These are phyloP conservation scores for Macaria liturata DNA, from an alignment of 2,888 invertebrate genomes.

Conservation along the genomic window DNA sequence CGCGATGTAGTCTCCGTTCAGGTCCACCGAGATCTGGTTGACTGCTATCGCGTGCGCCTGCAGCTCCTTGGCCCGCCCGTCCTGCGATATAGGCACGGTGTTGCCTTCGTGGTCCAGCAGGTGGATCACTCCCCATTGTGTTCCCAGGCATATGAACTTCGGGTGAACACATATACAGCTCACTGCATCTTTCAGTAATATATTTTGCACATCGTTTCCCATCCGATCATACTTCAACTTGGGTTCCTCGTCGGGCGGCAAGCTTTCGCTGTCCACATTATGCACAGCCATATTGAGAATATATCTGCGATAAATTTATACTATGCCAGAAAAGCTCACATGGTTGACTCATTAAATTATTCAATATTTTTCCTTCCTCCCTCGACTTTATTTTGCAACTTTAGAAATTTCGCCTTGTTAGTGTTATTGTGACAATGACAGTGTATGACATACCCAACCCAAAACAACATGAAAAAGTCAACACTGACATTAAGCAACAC, in stretches of 20 bases:
- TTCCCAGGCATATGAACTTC: constrained; percentile 97
- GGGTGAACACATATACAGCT: constrained; percentile 97
- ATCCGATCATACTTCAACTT: constrained; percentile 96
- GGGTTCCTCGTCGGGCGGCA: constrained; percentile 86
- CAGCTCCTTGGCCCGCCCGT: constrained; percentile 86
- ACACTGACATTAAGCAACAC: too few species aligned
- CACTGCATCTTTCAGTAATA: constrained; percentile 91
- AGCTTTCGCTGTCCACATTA: constrained; percentile 70
- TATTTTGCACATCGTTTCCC: constrained; percentile 92
- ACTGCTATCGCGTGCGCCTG: constrained; percentile 94
- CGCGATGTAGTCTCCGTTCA: constrained; percentile 96
- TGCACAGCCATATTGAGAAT: constrained; percentile 58
- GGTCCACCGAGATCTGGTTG: constrained; percentile 97
- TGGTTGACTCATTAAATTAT: constrained; percentile 7
- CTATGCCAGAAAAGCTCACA: constrained; percentile 2
- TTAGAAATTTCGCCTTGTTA: constrained; percentile 2
- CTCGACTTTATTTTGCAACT: constrained; percentile 6
- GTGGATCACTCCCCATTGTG: constrained; percentile 95
- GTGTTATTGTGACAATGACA: constrained; percentile 12
- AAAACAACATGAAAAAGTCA: too few species aligned
- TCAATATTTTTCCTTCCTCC: constrained; percentile 16
- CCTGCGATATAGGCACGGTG: constrained; percentile 80
- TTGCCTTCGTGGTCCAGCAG: constrained; percentile 97
- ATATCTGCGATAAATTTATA: neutral
- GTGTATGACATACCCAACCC: neutral